Evolutionary conservation across 2,113 vertebrate genomes (phyloP).

Genomic region (Podilymbus podiceps): DNA sequence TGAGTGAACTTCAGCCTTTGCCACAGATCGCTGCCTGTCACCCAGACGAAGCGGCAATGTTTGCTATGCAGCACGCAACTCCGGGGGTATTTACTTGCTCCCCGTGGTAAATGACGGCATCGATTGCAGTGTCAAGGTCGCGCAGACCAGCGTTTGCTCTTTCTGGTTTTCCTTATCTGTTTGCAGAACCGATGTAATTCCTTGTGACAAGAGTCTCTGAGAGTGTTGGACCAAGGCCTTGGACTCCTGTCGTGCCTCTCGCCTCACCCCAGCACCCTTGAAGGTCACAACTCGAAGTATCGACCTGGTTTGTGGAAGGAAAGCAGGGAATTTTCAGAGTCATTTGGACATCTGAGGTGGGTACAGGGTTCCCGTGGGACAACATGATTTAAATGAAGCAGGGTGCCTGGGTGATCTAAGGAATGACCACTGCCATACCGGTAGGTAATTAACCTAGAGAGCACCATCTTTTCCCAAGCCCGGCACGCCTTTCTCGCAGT

Average conservation of each 20-base stretch:
- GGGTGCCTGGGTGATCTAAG: background rate
- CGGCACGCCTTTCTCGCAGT: background rate
- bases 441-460: background rate
- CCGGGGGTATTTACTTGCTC: constrained; percentile 7
- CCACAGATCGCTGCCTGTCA: constrained; percentile 43
- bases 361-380: background rate
- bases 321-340: background rate
- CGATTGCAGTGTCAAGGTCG: constrained; percentile 22
- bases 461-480: background rate
- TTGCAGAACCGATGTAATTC: constrained; percentile 6
- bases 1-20: constrained; percentile 35
- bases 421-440: background rate
- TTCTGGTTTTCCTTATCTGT: constrained; percentile 21
- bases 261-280: background rate
- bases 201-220: background rate
- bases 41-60: constrained; percentile 15
- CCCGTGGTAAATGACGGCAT: background rate
- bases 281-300: background rate
- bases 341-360: background rate
- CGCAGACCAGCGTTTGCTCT: background rate
- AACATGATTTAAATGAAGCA: background rate
- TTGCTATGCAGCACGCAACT: constrained; percentile 3
- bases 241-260: background rate
- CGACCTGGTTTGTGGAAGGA: background rate
- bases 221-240: background rate